A percentile compares a stretch with the other conserved stretches of the same genome.
Evolutionary conservation across 2,888 invertebrate genomes (phyloP).

Genomic region (Cerastis leucographa): DNA sequence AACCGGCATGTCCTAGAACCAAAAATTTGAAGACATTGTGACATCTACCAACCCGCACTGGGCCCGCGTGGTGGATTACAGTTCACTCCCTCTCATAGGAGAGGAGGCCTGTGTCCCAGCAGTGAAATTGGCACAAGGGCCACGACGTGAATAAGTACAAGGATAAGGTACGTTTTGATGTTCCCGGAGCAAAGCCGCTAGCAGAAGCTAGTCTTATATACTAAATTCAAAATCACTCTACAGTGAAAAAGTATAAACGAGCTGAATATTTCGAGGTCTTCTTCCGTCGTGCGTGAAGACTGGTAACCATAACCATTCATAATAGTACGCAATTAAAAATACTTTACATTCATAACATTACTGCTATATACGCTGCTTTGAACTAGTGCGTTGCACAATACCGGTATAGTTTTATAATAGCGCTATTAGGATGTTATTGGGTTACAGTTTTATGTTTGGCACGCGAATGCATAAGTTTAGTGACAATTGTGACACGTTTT

Average conservation of each 20-base stretch:
- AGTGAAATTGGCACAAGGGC: neutral
- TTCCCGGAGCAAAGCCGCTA: neutral
- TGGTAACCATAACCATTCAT: slow-evolving; percentile 30
- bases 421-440: neutral
- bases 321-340: slow-evolving; percentile 43
- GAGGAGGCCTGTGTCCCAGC: too few relatives aligned
- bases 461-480: neutral
- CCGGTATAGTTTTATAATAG: neutral
- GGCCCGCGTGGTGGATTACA: too few relatives aligned
- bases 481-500: neutral
- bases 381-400: slow-evolving; percentile 38
- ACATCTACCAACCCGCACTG: too few relatives aligned
- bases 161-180: neutral
- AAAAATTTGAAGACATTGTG: too few relatives aligned
- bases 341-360: slow-evolving; percentile 49
- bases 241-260: slow-evolving; percentile 23
- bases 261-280: slow-evolving; percentile 38
- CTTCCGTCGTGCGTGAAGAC: slow-evolving; percentile 51
- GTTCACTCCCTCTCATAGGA: too few relatives aligned
- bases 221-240: neutral
- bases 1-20: too few relatives aligned
- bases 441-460: slow-evolving; percentile 1
- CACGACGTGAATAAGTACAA: too few relatives aligned
- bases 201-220: neutral
- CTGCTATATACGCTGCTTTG: slow-evolving; percentile 23